These are phyloP conservation scores for Bos indicus DNA, from an alignment of 2,113 vertebrate species.

Conservation along the genomic window DNA sequence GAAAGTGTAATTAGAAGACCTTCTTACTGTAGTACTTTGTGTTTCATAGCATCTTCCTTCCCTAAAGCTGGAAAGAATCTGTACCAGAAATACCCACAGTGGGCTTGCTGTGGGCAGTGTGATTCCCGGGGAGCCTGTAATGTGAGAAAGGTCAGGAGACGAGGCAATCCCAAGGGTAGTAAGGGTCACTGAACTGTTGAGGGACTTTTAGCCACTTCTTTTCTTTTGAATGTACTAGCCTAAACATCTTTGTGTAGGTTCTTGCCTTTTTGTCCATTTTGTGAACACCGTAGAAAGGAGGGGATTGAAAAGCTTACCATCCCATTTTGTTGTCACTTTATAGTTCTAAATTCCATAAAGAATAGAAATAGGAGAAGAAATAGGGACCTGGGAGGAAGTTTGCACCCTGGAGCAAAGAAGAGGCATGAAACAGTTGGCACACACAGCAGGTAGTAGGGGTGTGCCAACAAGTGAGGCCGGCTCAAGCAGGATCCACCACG, in stretches of 20 bases:
- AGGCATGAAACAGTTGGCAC: background rate
- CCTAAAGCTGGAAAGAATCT: background rate
- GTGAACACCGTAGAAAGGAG: background rate
- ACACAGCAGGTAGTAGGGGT: too few relatives aligned
- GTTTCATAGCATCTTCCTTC: background rate
- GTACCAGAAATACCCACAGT: background rate
- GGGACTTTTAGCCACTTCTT: background rate
- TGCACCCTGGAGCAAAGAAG: background rate
- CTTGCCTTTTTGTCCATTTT: background rate
- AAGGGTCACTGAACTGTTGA: background rate
- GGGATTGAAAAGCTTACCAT: background rate
- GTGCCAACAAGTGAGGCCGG: background rate
- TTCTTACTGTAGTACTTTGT: background rate
- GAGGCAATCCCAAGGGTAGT: background rate
- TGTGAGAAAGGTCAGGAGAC: background rate
- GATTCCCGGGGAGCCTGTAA: background rate
- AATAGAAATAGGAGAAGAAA: background rate
- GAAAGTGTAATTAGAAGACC: background rate
- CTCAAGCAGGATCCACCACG: background rate
- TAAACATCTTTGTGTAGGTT: background rate
- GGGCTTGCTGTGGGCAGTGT: background rate
- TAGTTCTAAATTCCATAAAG: background rate
- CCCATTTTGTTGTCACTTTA: background rate
- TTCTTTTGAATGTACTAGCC: background rate
- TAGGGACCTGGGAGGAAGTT: background rate